Base-by-base conservation (phyloP, 2,113 vertebrate species). In the Sinocyclocheilus maitianheensis region DNA sequence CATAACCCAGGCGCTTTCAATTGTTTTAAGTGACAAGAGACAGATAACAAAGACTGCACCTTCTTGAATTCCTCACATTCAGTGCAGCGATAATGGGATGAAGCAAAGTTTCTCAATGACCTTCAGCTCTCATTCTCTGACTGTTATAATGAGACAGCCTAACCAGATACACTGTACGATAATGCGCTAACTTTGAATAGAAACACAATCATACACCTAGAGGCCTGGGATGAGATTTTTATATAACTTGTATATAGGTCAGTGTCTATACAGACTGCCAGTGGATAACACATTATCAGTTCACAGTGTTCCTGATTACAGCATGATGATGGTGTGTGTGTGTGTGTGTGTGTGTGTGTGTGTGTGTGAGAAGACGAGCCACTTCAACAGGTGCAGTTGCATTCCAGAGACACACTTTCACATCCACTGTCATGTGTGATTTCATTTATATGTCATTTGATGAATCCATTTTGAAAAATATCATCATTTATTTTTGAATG, bases 391-490 rank as follows among this genome's bases (percentile, higher is more conserved):
- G 91, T 88, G 63, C 34, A 81, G 81, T 84, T 84, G 62, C 93
- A 93, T 94, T 94, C 92, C 89, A 81, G 84, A 30, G 77, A 72
- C 46, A 85, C 79, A 22, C 12, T 43, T 63, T 81, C 20, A 81
- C 10, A 22, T 82, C 48, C 12, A n/a, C 14, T 51, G 8, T n/a
- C 24, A 51, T 5, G 6, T 81, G 58, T 18, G 40, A 30, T 18
- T 10, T 65, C 22, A 43, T 3, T 40, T n/a, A 34, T 5, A 24
- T 1, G 37, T 10, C 22, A 24, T 76, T 76, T 76, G 12, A 51
- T 16, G 22, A 75, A 48, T 24, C 12, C 3, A 43, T 6, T 80
- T 60, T 80, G 14, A 6, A 22, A 20, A 55, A 34, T 34, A 77
- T 8, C 14, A 20, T 30, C 26, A 77, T 20, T 18, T 37, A 22